Conservation (phyloP, 2,888 invertebrate species). For the Eristalinus aeneus region DNA sequence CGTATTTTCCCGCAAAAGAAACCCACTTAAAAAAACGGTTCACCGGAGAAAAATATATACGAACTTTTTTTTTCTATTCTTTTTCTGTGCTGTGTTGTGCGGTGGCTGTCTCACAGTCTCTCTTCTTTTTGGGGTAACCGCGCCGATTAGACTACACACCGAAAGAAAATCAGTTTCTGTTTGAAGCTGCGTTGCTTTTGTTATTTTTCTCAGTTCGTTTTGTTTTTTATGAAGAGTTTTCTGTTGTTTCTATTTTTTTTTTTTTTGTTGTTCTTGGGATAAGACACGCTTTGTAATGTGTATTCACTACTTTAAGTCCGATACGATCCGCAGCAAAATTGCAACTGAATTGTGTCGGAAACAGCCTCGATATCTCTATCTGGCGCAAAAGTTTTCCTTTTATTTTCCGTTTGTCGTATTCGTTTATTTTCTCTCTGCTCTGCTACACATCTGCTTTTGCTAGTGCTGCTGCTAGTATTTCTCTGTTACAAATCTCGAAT, state of each 20-base stretch:
- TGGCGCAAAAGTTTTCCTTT: conserved; percentile 79
- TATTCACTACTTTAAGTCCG: conserved; percentile 74
- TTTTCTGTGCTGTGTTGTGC: neutral
- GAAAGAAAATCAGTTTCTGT: neutral
- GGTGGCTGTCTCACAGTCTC: neutral
- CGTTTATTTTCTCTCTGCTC: conserved; percentile 12
- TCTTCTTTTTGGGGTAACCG: neutral
- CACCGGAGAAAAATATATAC: conserved; percentile 18
- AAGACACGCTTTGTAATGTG: conserved; percentile 13
- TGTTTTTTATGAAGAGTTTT: neutral
- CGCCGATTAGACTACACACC: neutral
- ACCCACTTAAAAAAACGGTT: conserved; percentile 18
- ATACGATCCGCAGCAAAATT: conserved; percentile 76
- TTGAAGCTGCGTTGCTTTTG: conserved; percentile 15
- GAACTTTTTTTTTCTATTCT: neutral
- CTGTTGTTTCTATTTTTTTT: neutral
- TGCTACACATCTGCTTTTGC: neutral
- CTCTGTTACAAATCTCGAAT: neutral
- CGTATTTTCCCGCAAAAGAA: neutral
- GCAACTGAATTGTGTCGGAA: conserved; percentile 75
- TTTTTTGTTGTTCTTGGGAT: conserved; percentile 1
- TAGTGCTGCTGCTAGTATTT: neutral
- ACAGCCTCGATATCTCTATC: conserved; percentile 71
- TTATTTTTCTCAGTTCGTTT: too few relatives aligned
- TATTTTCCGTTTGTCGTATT: conserved; percentile 40